Base-by-base conservation (phyloP, 1,140 invertebrate species). In the Zaprionus davidi region DNA sequence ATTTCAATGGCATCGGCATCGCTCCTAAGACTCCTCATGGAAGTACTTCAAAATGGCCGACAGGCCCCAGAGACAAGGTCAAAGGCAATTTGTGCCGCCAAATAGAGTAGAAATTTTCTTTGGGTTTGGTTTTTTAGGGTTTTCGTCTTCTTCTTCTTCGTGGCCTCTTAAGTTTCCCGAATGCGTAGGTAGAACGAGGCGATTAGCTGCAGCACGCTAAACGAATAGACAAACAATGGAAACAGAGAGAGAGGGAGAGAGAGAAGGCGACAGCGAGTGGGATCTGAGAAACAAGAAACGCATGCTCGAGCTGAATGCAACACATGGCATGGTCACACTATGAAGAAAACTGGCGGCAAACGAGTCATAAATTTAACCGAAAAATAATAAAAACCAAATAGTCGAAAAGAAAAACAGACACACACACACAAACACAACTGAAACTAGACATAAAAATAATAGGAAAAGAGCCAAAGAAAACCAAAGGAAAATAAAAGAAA, bases 341-440 rank as follows among this genome's bases (percentile, higher is more conserved):
- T 26, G 41, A 46, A 6, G n/a, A 12, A 58, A 71, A 71, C 68
- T 60, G 56, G 49, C 65, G 76, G 80, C 66, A 81, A 81, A 76
- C 81, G 70, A 84, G 84, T 88, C 84, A 88, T 88, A 88, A 88
- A 88, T 88, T 88, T 90, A 49, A 82, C 75, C 69, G 46, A 82
- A 81, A 76, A 84, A 79, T 60, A 70, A 71, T 71, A 79, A 90
- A 90, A 90, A 81, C 85, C 85, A 88, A 88, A 88, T 88, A 87
- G 83, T 87, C 77, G 77, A 59, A 76, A 79, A 87, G 73, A 38
- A 53, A 58, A 41, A 65, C 53, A 60, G 15, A 58, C 20, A 69
- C 56, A 59, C 26, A 57, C 57, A 41, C n/a, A 44, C n/a, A 46
- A 7, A 31, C 15, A 44, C 11, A 51, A 58, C 36, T 38, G 22